Evolutionary conservation across 2,797 vertebrate species (phyloP).

Genomic region (Anguilla anguilla): DNA sequence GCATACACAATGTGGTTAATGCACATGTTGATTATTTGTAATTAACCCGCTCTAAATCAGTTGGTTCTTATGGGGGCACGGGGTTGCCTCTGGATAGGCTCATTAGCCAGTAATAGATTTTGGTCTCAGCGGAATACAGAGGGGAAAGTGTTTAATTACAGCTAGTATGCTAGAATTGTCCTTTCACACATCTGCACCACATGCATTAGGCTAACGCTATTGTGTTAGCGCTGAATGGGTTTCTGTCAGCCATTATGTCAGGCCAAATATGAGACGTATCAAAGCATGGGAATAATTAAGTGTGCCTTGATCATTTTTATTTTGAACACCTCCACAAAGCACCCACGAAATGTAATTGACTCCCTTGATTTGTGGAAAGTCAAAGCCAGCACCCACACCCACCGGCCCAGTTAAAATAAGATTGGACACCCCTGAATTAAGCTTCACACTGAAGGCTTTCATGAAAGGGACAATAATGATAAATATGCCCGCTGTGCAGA

Average conservation of each 20-base stretch:
- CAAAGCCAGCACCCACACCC: not conserved
- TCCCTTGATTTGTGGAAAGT: not conserved
- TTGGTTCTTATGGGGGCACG: not conserved
- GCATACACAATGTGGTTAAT: not conserved
- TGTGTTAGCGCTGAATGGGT: not conserved
- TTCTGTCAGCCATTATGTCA: not conserved
- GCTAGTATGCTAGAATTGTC: not conserved
- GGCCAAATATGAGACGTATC: not conserved
- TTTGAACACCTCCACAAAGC: not conserved
- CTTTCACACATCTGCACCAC: not conserved
- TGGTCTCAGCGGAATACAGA: not conserved
- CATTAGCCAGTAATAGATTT: slow-evolving; percentile 3
- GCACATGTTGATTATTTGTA: not conserved
- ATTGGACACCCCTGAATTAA: not conserved
- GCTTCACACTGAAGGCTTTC: not conserved
- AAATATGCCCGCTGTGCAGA: not conserved
- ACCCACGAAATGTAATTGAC: not conserved
- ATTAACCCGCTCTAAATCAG: not conserved
- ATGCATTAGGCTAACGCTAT: not conserved
- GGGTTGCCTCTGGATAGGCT: not conserved
- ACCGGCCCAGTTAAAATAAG: not conserved
- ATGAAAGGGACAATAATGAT: not conserved
- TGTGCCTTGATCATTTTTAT: not conserved
- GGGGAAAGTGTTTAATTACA: not conserved
- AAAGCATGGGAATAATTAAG: not conserved